Evolutionary conservation across 2,888 invertebrate species (phyloP), one percentile per base, ranked within the genome.

Genomic region (Charanyca ferruginea): DNA sequence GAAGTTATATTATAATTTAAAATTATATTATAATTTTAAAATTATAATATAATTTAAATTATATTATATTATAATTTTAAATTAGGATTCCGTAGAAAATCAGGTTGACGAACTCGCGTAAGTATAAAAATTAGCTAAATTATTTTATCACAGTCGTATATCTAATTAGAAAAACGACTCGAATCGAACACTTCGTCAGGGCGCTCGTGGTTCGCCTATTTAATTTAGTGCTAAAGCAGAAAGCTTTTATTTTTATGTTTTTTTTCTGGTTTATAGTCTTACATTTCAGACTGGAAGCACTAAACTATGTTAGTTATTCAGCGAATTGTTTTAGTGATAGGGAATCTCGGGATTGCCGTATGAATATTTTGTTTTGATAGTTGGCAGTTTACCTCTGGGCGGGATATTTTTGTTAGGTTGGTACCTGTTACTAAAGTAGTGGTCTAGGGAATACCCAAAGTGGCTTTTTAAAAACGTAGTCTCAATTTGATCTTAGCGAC

Each of bases 311-410:
- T 44, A 49, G 59, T 60, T 48, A 74, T 77, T 77, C 52, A 72
- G 38, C 23, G 52, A 23, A 60, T 60, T 77, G 72, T 57, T 71
- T 74, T 54, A 57, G 77, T 60, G 41, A 65, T 60, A 53, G 66
- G 16, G 16, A 72, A 72, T 58, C 53, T 42, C 41, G 48, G 42
- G 60, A 61, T 77, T 77, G 52, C 48, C 42, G 57, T 41, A 48
- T 73, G 20, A 72, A 71, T 74, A 72, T 71, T 60, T 71, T 42
- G 25, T 38, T 22, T 16, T 16, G 5, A n/a, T 38, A 11, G 20
- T 20, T 13, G 28, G 28, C 18, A 8, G 28, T 28, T 53, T 38
- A 38, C 38, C 16, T 8, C 32, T 16, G 38, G 38, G 38, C 38
- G 38, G 38, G 38, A 38, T 38, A 38, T 38, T 28, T 28, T 28